Evolutionary conservation across 1,140 invertebrate species (phyloP).

Genomic region (Nomia melanderi): DNA sequence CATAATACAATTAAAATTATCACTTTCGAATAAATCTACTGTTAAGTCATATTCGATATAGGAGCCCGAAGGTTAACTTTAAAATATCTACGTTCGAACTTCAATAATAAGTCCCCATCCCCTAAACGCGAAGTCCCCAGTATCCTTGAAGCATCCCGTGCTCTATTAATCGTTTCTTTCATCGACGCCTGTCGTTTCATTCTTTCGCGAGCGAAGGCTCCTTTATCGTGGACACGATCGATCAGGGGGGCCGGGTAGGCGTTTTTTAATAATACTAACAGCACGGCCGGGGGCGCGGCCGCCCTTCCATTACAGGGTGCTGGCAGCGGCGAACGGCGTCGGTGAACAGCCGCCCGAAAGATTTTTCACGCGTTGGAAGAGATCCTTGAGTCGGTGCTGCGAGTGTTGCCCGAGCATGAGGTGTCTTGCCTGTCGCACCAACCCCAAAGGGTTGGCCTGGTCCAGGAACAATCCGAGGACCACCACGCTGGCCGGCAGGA

Average conservation of each 20-base stretch:
- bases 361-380: conserved; percentile 66
- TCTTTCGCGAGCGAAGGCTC: conserved; percentile 3
- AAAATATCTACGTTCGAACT: no score
- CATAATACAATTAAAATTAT: no score
- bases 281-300: conserved; percentile 42
- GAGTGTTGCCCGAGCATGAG: conserved; percentile 73
- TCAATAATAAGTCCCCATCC: no score
- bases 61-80: no score
- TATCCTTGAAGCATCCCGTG: conserved; percentile 6
- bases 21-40: no score
- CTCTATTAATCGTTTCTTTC: conserved; percentile 4
- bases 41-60: no score
- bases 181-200: conserved; percentile 25
- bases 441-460: conserved; percentile 72
- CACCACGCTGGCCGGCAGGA: conserved; percentile 34
- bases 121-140: no score
- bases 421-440: conserved; percentile 73
- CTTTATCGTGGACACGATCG: conserved; percentile 32
- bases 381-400: conserved; percentile 64
- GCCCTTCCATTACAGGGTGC: conserved; percentile 63
- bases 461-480: conserved; percentile 60
- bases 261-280: conserved; percentile 64
- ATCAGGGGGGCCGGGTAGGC: conserved; percentile 10
- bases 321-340: conserved; percentile 47
- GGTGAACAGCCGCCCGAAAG: conserved; percentile 43